These are phyloP conservation scores for Polydrusus pterygomalis DNA, from an alignment of 2,888 invertebrate species.

Conservation along the genomic window DNA sequence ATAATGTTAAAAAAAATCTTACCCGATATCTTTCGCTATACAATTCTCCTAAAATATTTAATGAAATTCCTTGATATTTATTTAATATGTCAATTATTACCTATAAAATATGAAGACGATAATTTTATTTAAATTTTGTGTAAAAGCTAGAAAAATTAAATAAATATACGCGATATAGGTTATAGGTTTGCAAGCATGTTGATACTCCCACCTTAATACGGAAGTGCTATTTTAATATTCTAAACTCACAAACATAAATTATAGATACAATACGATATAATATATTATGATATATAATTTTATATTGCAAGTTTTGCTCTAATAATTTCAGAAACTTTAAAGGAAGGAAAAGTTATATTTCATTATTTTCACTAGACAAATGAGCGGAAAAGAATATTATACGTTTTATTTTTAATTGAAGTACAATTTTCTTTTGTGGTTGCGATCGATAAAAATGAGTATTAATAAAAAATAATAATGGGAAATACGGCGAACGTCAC, in stretches of 20 bases:
- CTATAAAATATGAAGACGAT: no score
- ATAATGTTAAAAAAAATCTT: no score
- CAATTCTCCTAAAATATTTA: no score
- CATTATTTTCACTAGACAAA: constrained; percentile 23
- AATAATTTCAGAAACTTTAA: constrained; percentile 33
- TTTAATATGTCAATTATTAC: no score
- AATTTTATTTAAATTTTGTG: no score
- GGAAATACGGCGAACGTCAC: constrained; percentile 47
- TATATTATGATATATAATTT: constrained; percentile 16
- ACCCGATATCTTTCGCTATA: no score
- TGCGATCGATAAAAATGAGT: constrained; percentile 3
- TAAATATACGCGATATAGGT: no score
- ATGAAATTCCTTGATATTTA: no score
- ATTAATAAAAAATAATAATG: constrained; percentile 16
- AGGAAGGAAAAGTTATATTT: constrained; percentile 30
- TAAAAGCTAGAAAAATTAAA: no score
- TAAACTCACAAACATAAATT: neutral
- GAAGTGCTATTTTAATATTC: constrained; percentile 11
- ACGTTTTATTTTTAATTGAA: neutral
- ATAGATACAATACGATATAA: no score
- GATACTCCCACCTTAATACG: no score
- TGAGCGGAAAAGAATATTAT: constrained; percentile 9
- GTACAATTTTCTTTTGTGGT: neutral
- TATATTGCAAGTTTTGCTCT: constrained; percentile 33
- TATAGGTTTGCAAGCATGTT: no score